phyloP scores from a whole-genome alignment of 2,888 invertebrate species.

The Parnassius mnemosyne region DNA sequence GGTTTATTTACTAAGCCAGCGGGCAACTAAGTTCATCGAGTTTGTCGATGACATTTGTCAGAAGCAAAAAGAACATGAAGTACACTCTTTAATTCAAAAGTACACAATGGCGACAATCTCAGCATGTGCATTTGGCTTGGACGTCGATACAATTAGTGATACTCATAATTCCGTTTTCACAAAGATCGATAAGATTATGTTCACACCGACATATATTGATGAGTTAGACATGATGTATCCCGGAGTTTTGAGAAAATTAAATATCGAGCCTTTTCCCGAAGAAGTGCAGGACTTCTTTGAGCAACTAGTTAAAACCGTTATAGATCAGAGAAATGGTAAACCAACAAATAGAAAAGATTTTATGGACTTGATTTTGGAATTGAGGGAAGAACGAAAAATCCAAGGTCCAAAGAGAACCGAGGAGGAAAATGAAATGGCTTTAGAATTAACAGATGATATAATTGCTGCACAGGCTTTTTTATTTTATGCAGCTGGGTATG shows the following conservation, averaged over 20 bases:
- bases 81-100: constrained; percentile 39
- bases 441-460: constrained; percentile 47
- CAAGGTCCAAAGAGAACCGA: neutral
- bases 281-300: constrained; percentile 38
- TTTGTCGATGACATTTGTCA: constrained; percentile 33
- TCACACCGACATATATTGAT: constrained; percentile 2
- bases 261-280: constrained; percentile 39
- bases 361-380: constrained; percentile 49
- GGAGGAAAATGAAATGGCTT: constrained; percentile 31
- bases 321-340: constrained; percentile 41
- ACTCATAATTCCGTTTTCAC: constrained; percentile 1
- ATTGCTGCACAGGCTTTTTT: constrained; percentile 63
- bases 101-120: constrained; percentile 46
- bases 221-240: constrained; percentile 46
- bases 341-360: constrained; percentile 48
- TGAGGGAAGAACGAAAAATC: constrained; percentile 1
- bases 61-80: constrained; percentile 36
- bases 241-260: constrained; percentile 42
- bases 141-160: constrained; percentile 33
- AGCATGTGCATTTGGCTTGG: constrained; percentile 42
- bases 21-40: constrained; percentile 38
- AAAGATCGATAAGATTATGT: constrained; percentile 11
- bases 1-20: too few species aligned
- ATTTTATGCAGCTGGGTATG: constrained; percentile 67
- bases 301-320: constrained; percentile 26